Conservation (phyloP, 2,888 invertebrate species). For the Serripes groenlandicus region DNA sequence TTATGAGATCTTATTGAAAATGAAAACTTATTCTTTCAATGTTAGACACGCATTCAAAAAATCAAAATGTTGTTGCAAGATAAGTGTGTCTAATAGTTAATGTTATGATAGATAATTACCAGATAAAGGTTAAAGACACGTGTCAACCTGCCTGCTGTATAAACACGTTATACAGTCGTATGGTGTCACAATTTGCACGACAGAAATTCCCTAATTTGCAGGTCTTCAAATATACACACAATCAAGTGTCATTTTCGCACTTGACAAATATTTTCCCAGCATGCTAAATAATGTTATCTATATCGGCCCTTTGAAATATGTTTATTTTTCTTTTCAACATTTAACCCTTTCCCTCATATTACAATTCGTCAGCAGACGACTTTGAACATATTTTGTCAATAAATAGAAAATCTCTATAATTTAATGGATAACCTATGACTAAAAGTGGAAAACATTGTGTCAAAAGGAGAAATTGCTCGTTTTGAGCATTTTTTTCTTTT, state of each 20-base stretch:
- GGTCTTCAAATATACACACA: not conserved
- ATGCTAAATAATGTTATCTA: not conserved
- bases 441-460: too few relatives aligned
- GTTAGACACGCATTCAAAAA: too few relatives aligned
- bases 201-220: conserved; percentile 12
- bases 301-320: too few relatives aligned
- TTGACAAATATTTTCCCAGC: conserved; percentile 17
- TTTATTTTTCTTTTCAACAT: not conserved
- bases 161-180: conserved; percentile 3
- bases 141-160: conserved; percentile 4
- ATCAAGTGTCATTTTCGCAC: conserved; percentile 1
- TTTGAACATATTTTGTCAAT: too few relatives aligned
- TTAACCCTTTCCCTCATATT: too few relatives aligned
- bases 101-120: not conserved
- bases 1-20: too few relatives aligned
- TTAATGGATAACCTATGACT: too few relatives aligned
- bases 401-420: too few relatives aligned
- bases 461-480: too few relatives aligned
- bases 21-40: too few relatives aligned
- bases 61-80: conserved; percentile 9
- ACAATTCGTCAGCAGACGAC: too few relatives aligned
- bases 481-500: too few relatives aligned
- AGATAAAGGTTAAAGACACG: conserved; percentile 4
- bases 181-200: conserved; percentile 21
- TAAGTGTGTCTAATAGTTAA: conserved; percentile 4